Evolutionary conservation across 2,888 invertebrate genomes (phyloP), one percentile per base, ranked within the genome.

Genomic region (Eupithecia subfuscata): DNA sequence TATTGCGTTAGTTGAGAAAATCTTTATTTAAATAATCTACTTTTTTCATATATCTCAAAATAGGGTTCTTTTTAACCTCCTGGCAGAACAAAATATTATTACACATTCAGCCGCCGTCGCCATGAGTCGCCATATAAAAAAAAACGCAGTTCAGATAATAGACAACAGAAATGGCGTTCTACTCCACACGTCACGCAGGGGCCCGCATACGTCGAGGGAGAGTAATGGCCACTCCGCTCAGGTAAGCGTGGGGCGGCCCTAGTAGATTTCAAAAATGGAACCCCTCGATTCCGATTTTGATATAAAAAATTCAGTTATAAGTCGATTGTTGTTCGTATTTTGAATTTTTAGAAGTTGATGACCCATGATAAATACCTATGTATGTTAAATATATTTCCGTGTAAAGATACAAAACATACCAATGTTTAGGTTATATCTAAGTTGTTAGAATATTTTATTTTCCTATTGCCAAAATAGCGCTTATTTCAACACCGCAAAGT

Each of bases 141-240:
- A 76, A 77, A 77, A 75, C 43, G 30, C 74, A 75, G 75, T 73
- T 77, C 75, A 84, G 83, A 85, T 82, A 86, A 85, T 85, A 85
- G 86, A 80, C 80, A 86, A 88, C 84, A 88, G 85, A 85, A 88
- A 91, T 89, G 90, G 89, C 89, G 87, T 84, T 81, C 77, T 84
- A 82, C 80, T 79, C 80, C 82, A 82, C 85, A 86, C 88, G 89
- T 90, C 88, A 88, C 84, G 82, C 81, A 81, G 83, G 82, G 87
- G 83, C 85, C 30, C 87, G 83, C 85, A 87, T 85, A 84, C 83
- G 87, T 86, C 82, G 89, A 86, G 90, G 88, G 89, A 72, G 72
- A 77, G 92, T 90, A 89, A 93, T 93, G 87, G 91, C 89, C 87
- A 86, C 88, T 86, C 84, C 83, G 83, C 86, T 84, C 91, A 93